phyloP scores from a whole-genome alignment of 2,888 invertebrate genomes.

The Salpingus planirostris region DNA sequence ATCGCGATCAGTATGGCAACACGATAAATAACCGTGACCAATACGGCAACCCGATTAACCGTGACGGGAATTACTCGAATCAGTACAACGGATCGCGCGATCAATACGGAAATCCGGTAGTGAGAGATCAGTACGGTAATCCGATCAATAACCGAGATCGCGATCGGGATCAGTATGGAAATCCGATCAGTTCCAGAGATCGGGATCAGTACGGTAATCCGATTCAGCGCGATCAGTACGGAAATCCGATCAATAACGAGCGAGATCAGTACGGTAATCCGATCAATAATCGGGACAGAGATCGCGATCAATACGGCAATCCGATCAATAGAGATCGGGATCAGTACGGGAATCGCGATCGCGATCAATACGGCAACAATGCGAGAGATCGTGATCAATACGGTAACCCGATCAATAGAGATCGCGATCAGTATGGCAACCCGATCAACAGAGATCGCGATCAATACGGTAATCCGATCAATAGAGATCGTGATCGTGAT shows the following conservation, averaged over 20 bases:
- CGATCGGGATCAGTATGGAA: constrained; percentile 13
- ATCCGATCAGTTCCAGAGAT: constrained; percentile 7
- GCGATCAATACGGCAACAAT: constrained; percentile 16
- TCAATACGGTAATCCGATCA: constrained; percentile 4
- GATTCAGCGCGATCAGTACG: constrained; percentile 10
- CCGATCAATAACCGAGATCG: constrained; percentile 9
- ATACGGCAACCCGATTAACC: not conserved
- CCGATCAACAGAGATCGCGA: constrained; percentile 8
- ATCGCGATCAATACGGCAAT: constrained; percentile 14
- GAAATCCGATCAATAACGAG: constrained; percentile 3
- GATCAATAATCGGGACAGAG: constrained; percentile 8
- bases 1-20: not conserved
- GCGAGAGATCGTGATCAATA: constrained; percentile 10
- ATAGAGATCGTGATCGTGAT: constrained; percentile 6
- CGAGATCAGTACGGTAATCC: constrained; percentile 5
- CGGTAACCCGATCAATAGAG: not conserved
- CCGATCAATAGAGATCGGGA: constrained; percentile 7
- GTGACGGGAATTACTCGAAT: not conserved
- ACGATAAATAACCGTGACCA: not conserved
- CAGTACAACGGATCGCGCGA: not conserved
- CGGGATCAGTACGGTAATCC: constrained; percentile 4
- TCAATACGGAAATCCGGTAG: not conserved
- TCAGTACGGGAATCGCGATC: constrained; percentile 14
- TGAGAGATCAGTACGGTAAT: not conserved
- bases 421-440: constrained; percentile 5